Conservation (phyloP, 2,797 vertebrate genomes). For the Trachops cirrhosus region DNA sequence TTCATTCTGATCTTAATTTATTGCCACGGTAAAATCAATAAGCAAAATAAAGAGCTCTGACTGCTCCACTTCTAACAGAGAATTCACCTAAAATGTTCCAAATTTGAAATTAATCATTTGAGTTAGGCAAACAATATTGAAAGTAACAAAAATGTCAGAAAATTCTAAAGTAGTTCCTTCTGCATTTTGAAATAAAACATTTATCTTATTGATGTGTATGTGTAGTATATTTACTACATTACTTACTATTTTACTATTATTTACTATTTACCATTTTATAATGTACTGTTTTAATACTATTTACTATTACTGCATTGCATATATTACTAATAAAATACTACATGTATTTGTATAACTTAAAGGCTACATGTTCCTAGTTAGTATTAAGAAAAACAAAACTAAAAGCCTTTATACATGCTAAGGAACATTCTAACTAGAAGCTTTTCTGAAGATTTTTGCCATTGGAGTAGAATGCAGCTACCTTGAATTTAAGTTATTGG, state of each 20-base stretch:
- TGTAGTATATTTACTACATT: not conserved
- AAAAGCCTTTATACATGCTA: not conserved
- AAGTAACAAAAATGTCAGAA: not conserved
- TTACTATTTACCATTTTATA: not conserved
- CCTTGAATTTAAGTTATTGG: not conserved
- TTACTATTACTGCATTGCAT: not conserved
- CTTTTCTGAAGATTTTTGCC: not conserved
- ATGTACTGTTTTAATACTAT: not conserved
- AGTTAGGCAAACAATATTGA: not conserved
- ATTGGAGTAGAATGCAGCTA: not conserved
- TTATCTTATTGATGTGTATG: not conserved
- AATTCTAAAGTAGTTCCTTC: not conserved
- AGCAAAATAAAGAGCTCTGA: not conserved
- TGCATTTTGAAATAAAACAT: not conserved
- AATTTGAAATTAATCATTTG: not conserved
- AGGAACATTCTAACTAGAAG: not conserved
- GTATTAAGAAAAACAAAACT: not conserved
- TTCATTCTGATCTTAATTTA: conserved; percentile 39
- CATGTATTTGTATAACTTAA: not conserved
- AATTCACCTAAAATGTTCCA: not conserved
- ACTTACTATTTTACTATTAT: not conserved
- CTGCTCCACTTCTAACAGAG: not conserved
- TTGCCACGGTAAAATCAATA: conserved; percentile 5
- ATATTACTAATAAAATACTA: not conserved
- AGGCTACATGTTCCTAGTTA: not conserved